Conservation (phyloP, 2,113 vertebrate genomes). For the Romanogobio albipinnatus region DNA sequence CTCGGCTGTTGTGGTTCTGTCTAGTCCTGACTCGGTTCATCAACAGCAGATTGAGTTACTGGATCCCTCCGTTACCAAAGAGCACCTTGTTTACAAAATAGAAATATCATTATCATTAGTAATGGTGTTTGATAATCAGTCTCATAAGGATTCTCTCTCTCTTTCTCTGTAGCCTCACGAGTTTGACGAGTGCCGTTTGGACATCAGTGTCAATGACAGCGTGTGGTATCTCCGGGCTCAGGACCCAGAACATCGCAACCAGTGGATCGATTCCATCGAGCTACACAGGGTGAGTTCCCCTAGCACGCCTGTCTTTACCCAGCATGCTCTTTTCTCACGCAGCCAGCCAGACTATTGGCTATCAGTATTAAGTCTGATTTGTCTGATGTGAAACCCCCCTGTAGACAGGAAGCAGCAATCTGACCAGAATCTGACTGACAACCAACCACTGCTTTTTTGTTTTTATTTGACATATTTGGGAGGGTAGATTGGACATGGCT, state of each 20-base stretch:
- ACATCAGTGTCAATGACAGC: constrained; percentile 98
- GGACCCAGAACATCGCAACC: constrained; percentile 91
- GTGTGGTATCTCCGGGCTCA: constrained; percentile 97
- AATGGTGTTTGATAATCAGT: not conserved
- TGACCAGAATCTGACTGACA: not conserved
- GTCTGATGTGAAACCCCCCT: not conserved
- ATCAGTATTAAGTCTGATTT: not conserved
- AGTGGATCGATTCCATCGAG: constrained; percentile 96
- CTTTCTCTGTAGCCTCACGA: constrained; percentile 83
- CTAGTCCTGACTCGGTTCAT: not conserved
- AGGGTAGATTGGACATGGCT: not conserved
- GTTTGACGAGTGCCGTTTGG: constrained; percentile 98
- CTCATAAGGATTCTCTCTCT: not conserved
- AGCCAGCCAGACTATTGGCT: constrained; percentile 5
- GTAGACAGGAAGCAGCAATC: not conserved
- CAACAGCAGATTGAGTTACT: not conserved
- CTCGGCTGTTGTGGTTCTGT: not conserved
- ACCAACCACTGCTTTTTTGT: not conserved
- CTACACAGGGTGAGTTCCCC: constrained; percentile 87
- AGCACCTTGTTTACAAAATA: not conserved
- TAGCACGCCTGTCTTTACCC: not conserved
- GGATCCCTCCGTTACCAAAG: not conserved
- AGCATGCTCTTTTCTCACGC: not conserved
- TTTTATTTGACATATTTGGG: not conserved
- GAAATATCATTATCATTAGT: not conserved